A percentile compares a stretch with the other conserved stretches of the same genome.
Conservation (phyloP, 2,888 invertebrate species). For the Pseudococcus jackbeardsleyi region DNA sequence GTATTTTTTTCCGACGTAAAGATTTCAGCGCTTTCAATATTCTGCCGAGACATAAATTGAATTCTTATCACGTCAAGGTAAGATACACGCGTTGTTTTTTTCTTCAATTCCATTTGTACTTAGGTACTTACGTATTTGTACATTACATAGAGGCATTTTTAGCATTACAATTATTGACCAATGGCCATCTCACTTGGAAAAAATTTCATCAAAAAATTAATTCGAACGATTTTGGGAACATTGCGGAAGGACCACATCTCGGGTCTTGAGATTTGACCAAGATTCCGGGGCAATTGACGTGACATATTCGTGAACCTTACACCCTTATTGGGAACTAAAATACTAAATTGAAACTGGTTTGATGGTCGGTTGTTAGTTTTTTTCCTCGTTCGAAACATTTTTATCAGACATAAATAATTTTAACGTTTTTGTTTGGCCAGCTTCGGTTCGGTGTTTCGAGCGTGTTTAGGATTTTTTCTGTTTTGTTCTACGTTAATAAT, state of each 20-base stretch:
- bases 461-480: neutral
- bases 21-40: constrained; percentile 96
- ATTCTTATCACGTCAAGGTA: constrained; percentile 99
- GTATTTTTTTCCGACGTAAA: constrained; percentile 92
- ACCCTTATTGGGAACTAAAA: neutral
- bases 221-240: too few species aligned
- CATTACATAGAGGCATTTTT: neutral
- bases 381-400: neutral
- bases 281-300: neutral
- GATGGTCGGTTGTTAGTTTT: neutral
- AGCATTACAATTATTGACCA: neutral
- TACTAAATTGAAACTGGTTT: neutral
- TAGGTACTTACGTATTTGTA: neutral
- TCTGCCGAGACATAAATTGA: constrained; percentile 94
- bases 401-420: neutral
- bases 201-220: too few species aligned
- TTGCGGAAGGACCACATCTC: too few species aligned
- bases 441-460: neutral
- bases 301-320: neutral
- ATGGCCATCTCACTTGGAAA: neutral
- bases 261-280: too few species aligned
- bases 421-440: neutral
- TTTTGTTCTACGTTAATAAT: neutral
- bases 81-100: constrained; percentile 69
- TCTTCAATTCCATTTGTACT: neutral